Base-by-base conservation (phyloP, 2,888 invertebrate genomes). In the Lissocephala sabroskyi region DNA sequence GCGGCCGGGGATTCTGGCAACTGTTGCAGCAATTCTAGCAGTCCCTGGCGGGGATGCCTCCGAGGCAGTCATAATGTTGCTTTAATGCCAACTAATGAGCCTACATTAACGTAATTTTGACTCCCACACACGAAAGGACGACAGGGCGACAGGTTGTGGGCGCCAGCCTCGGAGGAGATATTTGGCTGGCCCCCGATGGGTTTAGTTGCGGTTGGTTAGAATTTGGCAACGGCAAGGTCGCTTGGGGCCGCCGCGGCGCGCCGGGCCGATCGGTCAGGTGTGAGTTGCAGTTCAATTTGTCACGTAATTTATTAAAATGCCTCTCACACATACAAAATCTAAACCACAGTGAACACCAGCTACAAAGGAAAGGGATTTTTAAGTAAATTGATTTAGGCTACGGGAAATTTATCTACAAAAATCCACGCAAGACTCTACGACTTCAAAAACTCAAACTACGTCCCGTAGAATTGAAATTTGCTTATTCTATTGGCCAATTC, bases 281-380 rank as follows among this genome's bases (percentile, higher is more conserved):
- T 23, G 26, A 26, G 30, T 26, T 35, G 44, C 35, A 23, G n/a
- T 70, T 66, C 74, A 71, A 71, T 71, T 73, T 77, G 73, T 77
- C 73, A 73, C 73, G 73, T 73, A 73, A 73, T 73, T 73, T 77
- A 73, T 73, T 74, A 77, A 77, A 71, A 71, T 67, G 67, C 71
- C 51, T 45, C 50, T 74, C 77, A 67, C 63, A 60, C 52, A 55
- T 46, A 50, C 42, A 37, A 18, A 23, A 23, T 23, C 48, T 35
- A 50, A 41, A 45, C 32, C 11, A 37, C 16, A 46, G 30, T 19
- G 37, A 45, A 43, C 46, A 23, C 45, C 46, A 41, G 28, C 29
- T 26, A 29, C 47, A 32, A 42, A 41, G 40, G n/a, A n/a, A n/a
- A n/a, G n/a, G n/a, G n/a, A n/a, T n/a, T n/a, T n/a, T n/a, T n/a